Evolutionary conservation across 2,113 vertebrate species (phyloP).

Genomic region (Natator depressus): DNA sequence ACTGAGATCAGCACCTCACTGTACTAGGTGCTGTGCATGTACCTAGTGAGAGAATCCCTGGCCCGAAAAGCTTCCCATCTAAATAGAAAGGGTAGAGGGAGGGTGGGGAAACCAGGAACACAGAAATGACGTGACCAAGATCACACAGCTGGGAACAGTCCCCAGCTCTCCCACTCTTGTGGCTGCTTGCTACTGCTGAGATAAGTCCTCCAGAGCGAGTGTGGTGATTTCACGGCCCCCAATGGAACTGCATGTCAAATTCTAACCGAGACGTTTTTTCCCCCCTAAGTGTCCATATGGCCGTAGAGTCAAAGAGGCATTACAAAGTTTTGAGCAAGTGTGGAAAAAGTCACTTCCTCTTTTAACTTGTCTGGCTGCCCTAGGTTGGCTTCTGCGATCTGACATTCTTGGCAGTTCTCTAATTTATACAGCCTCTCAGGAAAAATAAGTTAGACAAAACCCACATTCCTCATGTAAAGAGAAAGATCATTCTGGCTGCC

Average conservation of each 20-base stretch:
- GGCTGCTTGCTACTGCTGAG: neutral
- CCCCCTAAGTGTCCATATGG: neutral
- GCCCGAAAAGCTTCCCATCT: neutral
- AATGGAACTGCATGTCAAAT: neutral
- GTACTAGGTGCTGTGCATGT: neutral
- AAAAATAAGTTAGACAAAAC: neutral
- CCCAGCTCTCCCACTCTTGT: neutral
- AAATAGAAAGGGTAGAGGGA: neutral
- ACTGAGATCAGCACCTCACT: neutral
- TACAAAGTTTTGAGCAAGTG: neutral
- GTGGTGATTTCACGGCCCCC: neutral
- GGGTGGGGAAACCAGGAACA: neutral
- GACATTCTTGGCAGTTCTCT: neutral
- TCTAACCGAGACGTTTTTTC: neutral
- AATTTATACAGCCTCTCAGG: neutral
- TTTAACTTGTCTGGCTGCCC: neutral
- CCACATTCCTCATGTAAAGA: neutral
- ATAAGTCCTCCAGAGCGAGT: neutral
- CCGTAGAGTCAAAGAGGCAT: neutral
- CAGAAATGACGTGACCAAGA: neutral
- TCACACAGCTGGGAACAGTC: neutral
- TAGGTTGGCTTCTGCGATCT: neutral
- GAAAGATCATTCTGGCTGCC: neutral
- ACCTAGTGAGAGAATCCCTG: neutral
- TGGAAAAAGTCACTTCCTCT: neutral